Percentiles rank a stretch among this genome's conserved stretches.
phyloP scores from a whole-genome alignment of 2,113 vertebrate species.

The Hirundichthys speculiger region DNA sequence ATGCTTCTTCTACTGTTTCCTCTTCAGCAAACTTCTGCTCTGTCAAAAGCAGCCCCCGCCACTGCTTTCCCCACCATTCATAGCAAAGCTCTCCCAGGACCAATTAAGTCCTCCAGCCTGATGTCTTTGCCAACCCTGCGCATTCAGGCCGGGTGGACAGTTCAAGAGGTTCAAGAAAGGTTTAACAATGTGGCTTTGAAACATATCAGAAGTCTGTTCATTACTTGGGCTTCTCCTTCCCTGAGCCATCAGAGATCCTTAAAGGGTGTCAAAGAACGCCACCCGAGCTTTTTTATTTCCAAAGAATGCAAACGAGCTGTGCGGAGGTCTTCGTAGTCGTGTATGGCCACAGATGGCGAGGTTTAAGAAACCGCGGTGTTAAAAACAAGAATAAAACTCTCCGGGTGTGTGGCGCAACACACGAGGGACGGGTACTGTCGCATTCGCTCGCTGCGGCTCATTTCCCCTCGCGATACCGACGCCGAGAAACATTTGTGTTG shows the following conservation, averaged over 20 bases:
- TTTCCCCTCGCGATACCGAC: constrained; percentile 48
- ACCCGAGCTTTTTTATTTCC: constrained; percentile 1
- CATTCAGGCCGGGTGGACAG: constrained; percentile 36
- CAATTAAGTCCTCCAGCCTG: constrained; percentile 62
- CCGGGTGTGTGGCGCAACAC: constrained; percentile 62
- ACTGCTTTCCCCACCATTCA: constrained; percentile 23
- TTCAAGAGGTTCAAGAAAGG: constrained; percentile 55
- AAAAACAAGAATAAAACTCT: constrained; percentile 38
- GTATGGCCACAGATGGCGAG: constrained; percentile 29
- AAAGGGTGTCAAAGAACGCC: background rate
- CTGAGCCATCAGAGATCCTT: constrained; percentile 19
- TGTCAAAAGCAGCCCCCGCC: constrained; percentile 10
- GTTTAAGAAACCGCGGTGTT: background rate
- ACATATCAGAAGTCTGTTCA: constrained; percentile 14
- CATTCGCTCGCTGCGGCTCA: constrained; percentile 57
- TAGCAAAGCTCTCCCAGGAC: constrained; percentile 42
- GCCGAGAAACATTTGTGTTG: constrained; percentile 48
- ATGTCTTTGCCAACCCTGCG: constrained; percentile 38
- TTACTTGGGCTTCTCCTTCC: background rate
- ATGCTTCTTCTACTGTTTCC: constrained; percentile 1
- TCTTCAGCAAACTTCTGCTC: constrained; percentile 4
- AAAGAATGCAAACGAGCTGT: constrained; percentile 36
- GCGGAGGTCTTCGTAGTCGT: constrained; percentile 39
- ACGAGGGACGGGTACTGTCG: constrained; percentile 61
- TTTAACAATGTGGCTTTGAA: constrained; percentile 21